These are phyloP conservation scores for Orthosia gracilis DNA, from an alignment of 2,888 invertebrate genomes.

Conservation along the genomic window DNA sequence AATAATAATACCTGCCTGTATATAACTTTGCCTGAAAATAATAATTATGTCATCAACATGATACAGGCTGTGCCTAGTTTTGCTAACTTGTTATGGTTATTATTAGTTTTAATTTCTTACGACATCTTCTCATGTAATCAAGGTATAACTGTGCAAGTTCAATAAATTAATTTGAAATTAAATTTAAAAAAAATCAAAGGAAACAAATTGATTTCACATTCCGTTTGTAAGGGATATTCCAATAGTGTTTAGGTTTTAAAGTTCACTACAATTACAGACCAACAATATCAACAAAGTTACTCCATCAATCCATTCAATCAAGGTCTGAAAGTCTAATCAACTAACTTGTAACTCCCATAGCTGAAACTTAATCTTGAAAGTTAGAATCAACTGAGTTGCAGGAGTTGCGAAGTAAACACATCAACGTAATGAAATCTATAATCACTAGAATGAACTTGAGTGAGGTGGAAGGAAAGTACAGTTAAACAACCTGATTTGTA, in stretches of 20 bases:
- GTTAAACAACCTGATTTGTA: neutral
- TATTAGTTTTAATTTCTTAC: no score
- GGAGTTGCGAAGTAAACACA: constrained; percentile 76
- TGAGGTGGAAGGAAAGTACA: neutral
- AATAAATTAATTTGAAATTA: no score
- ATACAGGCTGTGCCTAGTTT: no score
- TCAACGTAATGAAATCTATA: constrained; percentile 76
- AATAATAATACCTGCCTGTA: no score
- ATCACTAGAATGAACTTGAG: constrained; percentile 58
- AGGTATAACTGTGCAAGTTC: no score
- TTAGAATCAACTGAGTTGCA: constrained; percentile 59
- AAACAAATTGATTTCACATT: no score
- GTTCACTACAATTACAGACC: neutral
- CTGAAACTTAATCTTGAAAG: constrained; percentile 33
- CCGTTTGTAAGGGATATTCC: no score
- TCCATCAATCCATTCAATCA: constrained; percentile 26
- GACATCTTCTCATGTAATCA: no score
- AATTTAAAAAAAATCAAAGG: no score
- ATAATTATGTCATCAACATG: no score
- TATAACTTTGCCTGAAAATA: no score
- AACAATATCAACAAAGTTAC: neutral
- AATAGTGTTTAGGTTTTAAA: neutral
- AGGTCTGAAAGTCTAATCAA: constrained; percentile 17
- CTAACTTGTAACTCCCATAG: constrained; percentile 24
- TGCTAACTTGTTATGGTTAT: no score